Conservation (phyloP, 1,140 invertebrate genomes). For the Zaprionus capensis region DNA sequence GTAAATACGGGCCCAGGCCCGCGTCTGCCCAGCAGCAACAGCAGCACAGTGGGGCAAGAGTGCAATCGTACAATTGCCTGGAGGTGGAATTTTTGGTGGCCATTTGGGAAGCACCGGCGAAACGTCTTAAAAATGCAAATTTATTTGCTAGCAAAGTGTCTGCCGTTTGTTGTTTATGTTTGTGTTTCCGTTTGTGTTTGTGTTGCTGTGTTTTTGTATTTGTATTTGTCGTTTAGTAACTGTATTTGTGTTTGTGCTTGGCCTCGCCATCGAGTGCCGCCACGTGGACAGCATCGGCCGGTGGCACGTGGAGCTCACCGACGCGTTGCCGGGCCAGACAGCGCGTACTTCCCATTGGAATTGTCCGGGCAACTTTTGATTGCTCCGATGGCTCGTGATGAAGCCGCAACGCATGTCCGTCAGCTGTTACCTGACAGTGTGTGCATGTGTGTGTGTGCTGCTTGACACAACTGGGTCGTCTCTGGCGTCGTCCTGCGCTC, state of each 20-base stretch:
- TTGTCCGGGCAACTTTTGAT: conserved; percentile 44
- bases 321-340: not conserved
- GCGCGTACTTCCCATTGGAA: conserved; percentile 27
- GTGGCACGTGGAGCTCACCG: not conserved
- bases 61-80: not conserved
- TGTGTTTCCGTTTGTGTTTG: conserved; percentile 33
- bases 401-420: conserved; percentile 51
- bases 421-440: conserved; percentile 38
- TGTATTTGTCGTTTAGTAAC: not conserved
- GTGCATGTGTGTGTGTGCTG: conserved; percentile 17
- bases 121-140: conserved; percentile 69
- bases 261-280: conserved; percentile 12
- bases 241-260: conserved; percentile 1
- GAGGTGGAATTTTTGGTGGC: conserved; percentile 10
- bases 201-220: conserved; percentile 4
- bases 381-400: conserved; percentile 28
- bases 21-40: not conserved
- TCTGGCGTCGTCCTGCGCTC: conserved; percentile 18
- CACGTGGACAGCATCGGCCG: conserved; percentile 23
- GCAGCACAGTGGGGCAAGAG: conserved; percentile 25
- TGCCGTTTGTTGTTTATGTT: conserved; percentile 52
- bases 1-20: conserved; percentile 48
- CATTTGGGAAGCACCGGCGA: not conserved
- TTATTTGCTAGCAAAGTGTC: conserved; percentile 58
- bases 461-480: conserved; percentile 70